Evolutionary conservation across 2,797 vertebrate genomes (phyloP), one percentile per base, ranked within the genome.

Genomic region (Decapterus maruadsi): DNA sequence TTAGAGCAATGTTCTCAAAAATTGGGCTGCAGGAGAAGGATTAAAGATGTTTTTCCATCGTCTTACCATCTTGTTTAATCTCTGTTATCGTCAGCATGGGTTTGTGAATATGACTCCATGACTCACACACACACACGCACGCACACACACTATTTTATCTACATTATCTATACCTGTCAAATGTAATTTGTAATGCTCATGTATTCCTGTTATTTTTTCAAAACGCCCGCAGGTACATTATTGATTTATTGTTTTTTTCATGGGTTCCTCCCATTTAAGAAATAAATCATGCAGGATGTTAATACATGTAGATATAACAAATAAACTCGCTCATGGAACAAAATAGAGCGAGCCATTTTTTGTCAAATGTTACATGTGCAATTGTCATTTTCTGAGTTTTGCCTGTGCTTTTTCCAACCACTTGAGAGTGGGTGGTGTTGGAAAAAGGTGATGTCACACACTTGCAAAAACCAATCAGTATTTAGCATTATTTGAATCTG

Each of bases 1-100:
- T 86, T 68, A 62, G 16, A 60, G 19, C 34, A 71, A 76, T 46
- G 42, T 54, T 75, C 42, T 67, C 34, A 64, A 67, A 74, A 81
- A n/a, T 79, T 22, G 48, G 34, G 12, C 38, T 38, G 8, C 34
- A 72, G 43, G 58, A 73, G 68, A 77, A 31, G 65, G 66, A 82
- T 79, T 67, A 61, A 65, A 2, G 53, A 56, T 66, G 2, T 84
- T 81, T 69, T 81, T 69, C 58, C 16, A 40, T 40, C 5, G 57
- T 48, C 43, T 57, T 77, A 42, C 42, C 9, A 71, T 53, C 48
- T 61, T 78, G 48, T 61, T 64, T 79, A 63, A 72, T 81, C 58
- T 69, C 29, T 57, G 68, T 58, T 61, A 76, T 22, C 0, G 0
- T 51, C 61, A 60, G 14, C 40, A 20, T 34, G 8, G 38, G 34